Evolutionary conservation across 1,140 invertebrate genomes (phyloP).

Genomic region (Teleopsis dalmanni): DNA sequence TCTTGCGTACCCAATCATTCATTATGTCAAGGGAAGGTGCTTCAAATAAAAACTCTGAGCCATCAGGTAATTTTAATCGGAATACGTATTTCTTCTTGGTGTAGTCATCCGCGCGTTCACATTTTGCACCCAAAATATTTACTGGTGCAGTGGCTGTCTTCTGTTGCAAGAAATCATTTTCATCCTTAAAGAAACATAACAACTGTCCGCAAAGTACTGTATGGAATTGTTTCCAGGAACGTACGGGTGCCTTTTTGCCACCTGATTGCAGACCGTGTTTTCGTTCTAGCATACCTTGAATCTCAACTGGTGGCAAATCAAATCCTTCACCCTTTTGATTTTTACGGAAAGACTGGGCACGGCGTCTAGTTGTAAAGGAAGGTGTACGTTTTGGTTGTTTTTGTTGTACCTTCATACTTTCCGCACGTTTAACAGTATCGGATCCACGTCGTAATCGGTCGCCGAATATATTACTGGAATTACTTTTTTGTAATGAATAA

Average conservation of each 20-base stretch:
- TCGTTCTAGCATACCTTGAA: conserved; percentile 81
- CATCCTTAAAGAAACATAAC: conserved; percentile 96
- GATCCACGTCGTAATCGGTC: conserved; percentile 59
- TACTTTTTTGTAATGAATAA: conserved; percentile 35
- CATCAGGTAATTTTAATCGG: conserved; percentile 77
- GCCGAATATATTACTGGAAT: conserved; percentile 62
- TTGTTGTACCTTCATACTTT: conserved; percentile 76
- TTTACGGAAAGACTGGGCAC: conserved; percentile 82
- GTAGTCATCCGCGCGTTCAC: conserved; percentile 83
- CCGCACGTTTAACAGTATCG: conserved; percentile 67
- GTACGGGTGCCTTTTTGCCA: conserved; percentile 86
- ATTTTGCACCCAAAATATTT: conserved; percentile 73
- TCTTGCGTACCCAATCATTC: conserved; percentile 90
- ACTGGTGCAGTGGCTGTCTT: conserved; percentile 86
- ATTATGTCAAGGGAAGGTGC: conserved; percentile 67
- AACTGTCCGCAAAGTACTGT: conserved; percentile 93
- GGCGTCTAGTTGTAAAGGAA: conserved; percentile 85
- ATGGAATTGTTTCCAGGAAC: conserved; percentile 94
- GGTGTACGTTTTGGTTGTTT: conserved; percentile 78
- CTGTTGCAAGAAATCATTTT: conserved; percentile 77
- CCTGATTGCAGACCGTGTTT: conserved; percentile 92
- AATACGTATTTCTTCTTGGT: conserved; percentile 93
- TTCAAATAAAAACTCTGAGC: conserved; percentile 87
- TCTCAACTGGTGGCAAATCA: conserved; percentile 81
- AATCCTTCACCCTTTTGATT: conserved; percentile 62